Base-by-base conservation (phyloP, 1,140 invertebrate species). In the Brachionus rubens region DNA sequence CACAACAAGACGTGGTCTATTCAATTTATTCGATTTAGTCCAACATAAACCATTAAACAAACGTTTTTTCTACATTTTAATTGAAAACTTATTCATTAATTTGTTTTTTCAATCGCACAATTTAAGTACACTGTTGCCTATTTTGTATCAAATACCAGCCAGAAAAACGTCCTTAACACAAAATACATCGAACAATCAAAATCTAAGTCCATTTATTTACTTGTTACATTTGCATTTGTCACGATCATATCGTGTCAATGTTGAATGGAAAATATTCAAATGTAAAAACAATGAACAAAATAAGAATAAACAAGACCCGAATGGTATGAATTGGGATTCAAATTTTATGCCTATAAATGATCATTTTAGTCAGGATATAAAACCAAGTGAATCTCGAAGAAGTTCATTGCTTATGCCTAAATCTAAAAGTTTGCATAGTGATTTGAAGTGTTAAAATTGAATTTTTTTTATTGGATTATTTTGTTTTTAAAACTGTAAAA, bases 1-100 rank as follows among this genome's bases (percentile, higher is more conserved):
- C 80, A 93, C 93, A 5, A 92, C 92, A 6, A 85, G 91, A 30
- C 88, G 89, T 75, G 94, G 94, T n/a, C 85, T 96, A 0, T 83
- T 92, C n/a, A 90, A 90, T 36, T 89, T 95, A 3, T 96, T 94
- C 81, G 90, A 93, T 80, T 86, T 95, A 78, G 85, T 94, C 79
- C 93, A 96, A 86, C 88, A 90, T 77, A 89, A 90, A 79, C 88
- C 90, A 75, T 87, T 96, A 26, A 97, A 97, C 84, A 88, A 89
- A 76, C 87, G 94, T 80, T 86, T 96, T 59, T 82, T 92, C 16
- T 91, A 92, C 80, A 92, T 96, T n/a, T 83, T 96, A 9, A 83
- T 96, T 3, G 92, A 96, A 83, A 89, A 91, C 33, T 87, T 92
- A 28, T 82, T 93, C 16, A 87, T 89, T 77, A 89, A 88, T 48